phyloP scores from a whole-genome alignment of 2,888 invertebrate genomes.

The Diogma glabrata region DNA sequence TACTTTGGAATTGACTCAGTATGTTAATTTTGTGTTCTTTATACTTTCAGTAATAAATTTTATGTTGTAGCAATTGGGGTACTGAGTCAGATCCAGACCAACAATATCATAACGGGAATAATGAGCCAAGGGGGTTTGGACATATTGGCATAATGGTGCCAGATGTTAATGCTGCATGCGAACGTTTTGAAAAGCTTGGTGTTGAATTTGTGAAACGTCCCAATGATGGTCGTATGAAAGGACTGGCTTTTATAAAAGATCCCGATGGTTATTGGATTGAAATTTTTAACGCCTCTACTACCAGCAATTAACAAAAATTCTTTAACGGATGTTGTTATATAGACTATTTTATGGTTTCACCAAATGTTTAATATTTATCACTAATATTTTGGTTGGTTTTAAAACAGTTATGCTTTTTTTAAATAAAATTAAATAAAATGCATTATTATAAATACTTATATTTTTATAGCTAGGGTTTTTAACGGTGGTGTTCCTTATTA shows the following conservation, averaged over 20 bases:
- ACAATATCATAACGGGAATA: constrained; percentile 81
- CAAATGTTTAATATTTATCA: no score
- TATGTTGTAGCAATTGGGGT: constrained; percentile 79
- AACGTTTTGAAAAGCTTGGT: constrained; percentile 66
- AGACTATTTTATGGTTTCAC: no score
- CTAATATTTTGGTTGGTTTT: no score
- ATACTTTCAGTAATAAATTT: no score
- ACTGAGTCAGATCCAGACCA: constrained; percentile 71
- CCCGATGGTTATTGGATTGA: constrained; percentile 98
- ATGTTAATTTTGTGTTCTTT: no score
- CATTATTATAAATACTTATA: no score
- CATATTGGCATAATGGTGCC: constrained; percentile 88
- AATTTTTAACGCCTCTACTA: constrained; percentile 61
- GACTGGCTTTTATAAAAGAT: constrained; percentile 87
- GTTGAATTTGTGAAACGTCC: constrained; percentile 86
- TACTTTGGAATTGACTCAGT: constrained; percentile 89
- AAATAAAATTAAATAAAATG: no score
- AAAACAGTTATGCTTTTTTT: no score
- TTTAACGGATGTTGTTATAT: no score
- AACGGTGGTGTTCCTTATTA: no score
- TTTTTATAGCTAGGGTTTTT: no score
- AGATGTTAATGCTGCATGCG: constrained; percentile 78
- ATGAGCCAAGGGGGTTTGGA: constrained; percentile 80
- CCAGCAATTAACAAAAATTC: no score
- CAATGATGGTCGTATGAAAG: constrained; percentile 87